These are phyloP conservation scores for Flabesymbios commensalis DNA, from an alignment of 2,888 invertebrate genomes.

Conservation along the genomic window DNA sequence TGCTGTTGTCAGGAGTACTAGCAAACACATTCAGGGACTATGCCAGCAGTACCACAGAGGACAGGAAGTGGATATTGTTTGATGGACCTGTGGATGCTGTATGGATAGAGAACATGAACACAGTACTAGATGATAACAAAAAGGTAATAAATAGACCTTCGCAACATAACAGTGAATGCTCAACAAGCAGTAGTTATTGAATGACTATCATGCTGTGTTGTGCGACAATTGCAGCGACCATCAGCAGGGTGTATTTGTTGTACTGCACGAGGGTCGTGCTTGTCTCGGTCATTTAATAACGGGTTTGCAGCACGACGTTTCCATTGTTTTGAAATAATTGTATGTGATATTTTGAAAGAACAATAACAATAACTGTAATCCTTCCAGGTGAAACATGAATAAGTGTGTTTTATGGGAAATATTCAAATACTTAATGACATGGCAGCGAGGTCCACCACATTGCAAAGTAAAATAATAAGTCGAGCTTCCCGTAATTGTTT, in stretches of 20 bases:
- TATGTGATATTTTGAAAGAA: too few relatives aligned
- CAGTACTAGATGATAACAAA: constrained; percentile 61
- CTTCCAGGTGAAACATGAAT: too few relatives aligned
- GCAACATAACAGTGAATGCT: not conserved
- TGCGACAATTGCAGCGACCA: not conserved
- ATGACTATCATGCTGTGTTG: too few relatives aligned
- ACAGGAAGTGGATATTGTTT: constrained; percentile 61
- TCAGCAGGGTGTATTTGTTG: not conserved
- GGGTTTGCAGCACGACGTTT: not conserved
- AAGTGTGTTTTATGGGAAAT: too few relatives aligned
- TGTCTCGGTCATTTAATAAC: not conserved
- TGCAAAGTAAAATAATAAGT: too few relatives aligned
- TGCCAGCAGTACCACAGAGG: constrained; percentile 51
- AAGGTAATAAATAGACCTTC: constrained; percentile 42
- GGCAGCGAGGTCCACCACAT: too few relatives aligned
- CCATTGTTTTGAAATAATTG: not conserved
- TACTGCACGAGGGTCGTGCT: not conserved
- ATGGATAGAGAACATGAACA: constrained; percentile 63
- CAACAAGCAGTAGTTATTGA: too few relatives aligned
- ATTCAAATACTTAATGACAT: too few relatives aligned
- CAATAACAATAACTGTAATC: too few relatives aligned
- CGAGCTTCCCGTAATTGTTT: too few relatives aligned
- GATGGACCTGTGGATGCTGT: constrained; percentile 62
- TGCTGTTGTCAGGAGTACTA: constrained; percentile 55
- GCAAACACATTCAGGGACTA: constrained; percentile 61